Base-by-base conservation (phyloP, 92 coral and sea anemone species). In the Blastomussa wellsi region DNA sequence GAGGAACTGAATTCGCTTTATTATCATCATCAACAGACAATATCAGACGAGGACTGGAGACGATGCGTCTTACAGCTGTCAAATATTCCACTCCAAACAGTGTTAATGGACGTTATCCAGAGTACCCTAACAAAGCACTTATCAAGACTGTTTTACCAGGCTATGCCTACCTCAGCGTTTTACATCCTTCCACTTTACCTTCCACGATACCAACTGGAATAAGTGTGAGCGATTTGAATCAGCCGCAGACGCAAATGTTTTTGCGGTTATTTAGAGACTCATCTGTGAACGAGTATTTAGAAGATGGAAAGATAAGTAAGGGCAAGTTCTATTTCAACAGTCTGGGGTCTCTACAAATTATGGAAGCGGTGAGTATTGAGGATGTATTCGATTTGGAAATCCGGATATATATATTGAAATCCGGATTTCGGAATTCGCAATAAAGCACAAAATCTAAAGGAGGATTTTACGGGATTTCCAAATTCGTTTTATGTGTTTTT, bases 11-110 rank as follows among this genome's bases (percentile, higher is more conserved):
- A 22, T 93, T 81, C 78, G 69, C 83, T 2, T 71, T 92, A 29
- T 76, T 85, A 42, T 0, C 33, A 19, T 8, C 82, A 33, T 79
- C 88, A 5, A 82, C 64, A 37, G 72, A 19, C 44, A 91, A 95
- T 52, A 73, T 95, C 15, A 89, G 90, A 47, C 75, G 85, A 68
- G 94, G 87, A 12, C 74, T 95, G 20, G 86, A 86, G 39, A 77
- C 91, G 5, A 33, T 92, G 84, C 65, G 98, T 32, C n/a, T 88
- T 1, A 33, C 80, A 16, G 88, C 95, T 5, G 94, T 84, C 20
- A 90, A 92, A 86, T 88, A 94, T 71, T 86, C 91, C 68, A 90
- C 93, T 9, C 98, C 98, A 44, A 88, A 51, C 73, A 92, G 98
- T 83, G 84, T 92, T 0, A 53, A 86, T 14, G 96, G 92, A 19